Evolutionary conservation across 2,113 vertebrate species (phyloP), one percentile per base, ranked within the genome.

Genomic region (Phyllopteryx taeniolatus): DNA sequence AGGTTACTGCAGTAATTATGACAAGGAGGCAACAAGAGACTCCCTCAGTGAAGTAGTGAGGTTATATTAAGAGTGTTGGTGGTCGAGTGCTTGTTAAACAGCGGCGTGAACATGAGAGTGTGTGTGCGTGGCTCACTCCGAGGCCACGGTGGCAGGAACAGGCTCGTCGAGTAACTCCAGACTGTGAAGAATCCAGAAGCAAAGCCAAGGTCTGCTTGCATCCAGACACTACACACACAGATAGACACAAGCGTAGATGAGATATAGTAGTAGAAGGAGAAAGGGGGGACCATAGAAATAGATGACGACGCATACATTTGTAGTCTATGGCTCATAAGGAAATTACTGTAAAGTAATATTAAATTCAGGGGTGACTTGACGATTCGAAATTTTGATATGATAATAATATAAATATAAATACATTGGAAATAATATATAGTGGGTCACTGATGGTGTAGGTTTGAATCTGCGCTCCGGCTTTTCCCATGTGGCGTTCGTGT

Each of bases 131-230:
- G 91, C 96, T 96, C 86, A 99, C 98, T 98, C 95, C 12, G 95
- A 94, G 59, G 94, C 93, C 19, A 96, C 85, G 0, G 91, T 86
- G 61, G 94, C 75, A 2, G 96, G 94, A 76, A 98, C 87, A 65
- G 95, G 94, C 70, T 98, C 95, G 1, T 96, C 95, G 4, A 99
- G 91, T 67, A 99, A 89, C 81, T 98, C 96, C 92, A 99, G 75
- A 89, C 98, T 97, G 93, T 99, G 98, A 87, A 99, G 92, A 85
- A 99, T 98, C 98, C 98, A 99, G 80, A 98, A 99, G 91, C 97
- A 98, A 71, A 98, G 93, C 98, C 98, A 99, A 8, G 98, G 98
- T 54, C 98, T 94, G 89, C 98, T 99, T 73, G 98, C 97, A 31
- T 98, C 97, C 91, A 99, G 91, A 88, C 97, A 98, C 98, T 99